Percentiles rank a stretch among this genome's conserved stretches.
Evolutionary conservation across 2,113 vertebrate genomes (phyloP).

Genomic region (Mystacornis crossleyi): DNA sequence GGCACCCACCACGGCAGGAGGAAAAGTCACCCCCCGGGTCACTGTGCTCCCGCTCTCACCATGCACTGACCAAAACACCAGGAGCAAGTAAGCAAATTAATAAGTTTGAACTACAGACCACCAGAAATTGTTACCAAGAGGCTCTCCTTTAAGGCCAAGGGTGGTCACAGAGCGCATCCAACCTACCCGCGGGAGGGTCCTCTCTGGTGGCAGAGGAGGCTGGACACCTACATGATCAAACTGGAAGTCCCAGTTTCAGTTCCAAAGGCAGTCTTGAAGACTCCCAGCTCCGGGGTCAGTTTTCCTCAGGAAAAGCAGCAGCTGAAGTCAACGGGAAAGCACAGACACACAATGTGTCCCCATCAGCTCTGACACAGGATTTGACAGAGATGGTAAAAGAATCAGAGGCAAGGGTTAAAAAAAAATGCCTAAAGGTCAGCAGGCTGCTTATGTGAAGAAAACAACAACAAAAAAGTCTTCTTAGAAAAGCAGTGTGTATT

Average conservation of each 20-base stretch:
- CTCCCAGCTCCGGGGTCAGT: not conserved
- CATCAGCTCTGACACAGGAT: not conserved
- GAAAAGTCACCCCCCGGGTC: not conserved
- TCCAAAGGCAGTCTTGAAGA: not conserved
- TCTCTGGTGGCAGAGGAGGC: not conserved
- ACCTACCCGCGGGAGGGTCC: accelerated
- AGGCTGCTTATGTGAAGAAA: not conserved
- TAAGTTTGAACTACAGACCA: not conserved
- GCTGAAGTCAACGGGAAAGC: not conserved
- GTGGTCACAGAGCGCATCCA: not conserved
- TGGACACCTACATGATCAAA: not conserved
- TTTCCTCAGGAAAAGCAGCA: not conserved
- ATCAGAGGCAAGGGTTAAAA: not conserved
- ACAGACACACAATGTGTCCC: accelerated
- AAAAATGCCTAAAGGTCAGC: not conserved
- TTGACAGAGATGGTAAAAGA: not conserved
- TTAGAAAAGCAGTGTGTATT: not conserved
- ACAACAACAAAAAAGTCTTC: not conserved
- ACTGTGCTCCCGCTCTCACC: not conserved
- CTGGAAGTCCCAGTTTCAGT: not conserved
- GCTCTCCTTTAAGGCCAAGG: not conserved
- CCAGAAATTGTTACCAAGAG: not conserved
- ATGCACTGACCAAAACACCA: not conserved
- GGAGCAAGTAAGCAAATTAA: not conserved
- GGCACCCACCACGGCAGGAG: not conserved